Percentiles rank a stretch among this genome's conserved stretches.
Evolutionary conservation across 2,797 vertebrate genomes (phyloP).

Genomic region (Hemibagrus guttatus): DNA sequence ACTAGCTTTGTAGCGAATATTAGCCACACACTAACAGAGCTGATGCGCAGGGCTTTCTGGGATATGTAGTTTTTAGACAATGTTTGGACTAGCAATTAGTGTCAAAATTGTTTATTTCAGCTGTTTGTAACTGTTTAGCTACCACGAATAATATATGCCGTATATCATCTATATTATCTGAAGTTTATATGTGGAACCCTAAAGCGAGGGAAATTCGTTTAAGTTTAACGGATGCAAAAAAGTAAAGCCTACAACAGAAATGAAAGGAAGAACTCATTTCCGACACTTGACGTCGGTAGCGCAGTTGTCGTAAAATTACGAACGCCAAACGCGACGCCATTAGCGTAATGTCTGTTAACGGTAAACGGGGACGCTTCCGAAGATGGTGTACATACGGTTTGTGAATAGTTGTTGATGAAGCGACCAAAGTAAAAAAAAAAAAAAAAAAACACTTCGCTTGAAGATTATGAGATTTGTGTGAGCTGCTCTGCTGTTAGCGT

Average conservation of each 20-base stretch:
- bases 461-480: conserved; percentile 37
- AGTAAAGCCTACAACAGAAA: background rate
- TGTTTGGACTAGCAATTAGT: background rate
- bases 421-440: background rate
- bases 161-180: background rate
- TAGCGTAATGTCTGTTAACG: background rate
- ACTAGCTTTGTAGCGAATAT: background rate
- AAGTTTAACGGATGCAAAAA: background rate
- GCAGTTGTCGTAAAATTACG: background rate
- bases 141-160: too few relatives aligned
- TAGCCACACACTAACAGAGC: background rate
- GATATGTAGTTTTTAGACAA: conserved; percentile 3
- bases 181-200: too few relatives aligned
- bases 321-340: background rate
- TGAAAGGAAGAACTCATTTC: background rate
- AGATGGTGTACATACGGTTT: background rate
- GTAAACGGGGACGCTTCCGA: background rate
- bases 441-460: conserved; percentile 23
- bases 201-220: background rate
- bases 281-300: background rate
- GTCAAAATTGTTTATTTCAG: background rate
- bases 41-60: background rate
- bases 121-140: background rate
- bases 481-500: conserved; percentile 28
- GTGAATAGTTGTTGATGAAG: conserved; percentile 40